Evolutionary conservation across 2,888 invertebrate species (phyloP).

Genomic region (Azorinus chamasolen): DNA sequence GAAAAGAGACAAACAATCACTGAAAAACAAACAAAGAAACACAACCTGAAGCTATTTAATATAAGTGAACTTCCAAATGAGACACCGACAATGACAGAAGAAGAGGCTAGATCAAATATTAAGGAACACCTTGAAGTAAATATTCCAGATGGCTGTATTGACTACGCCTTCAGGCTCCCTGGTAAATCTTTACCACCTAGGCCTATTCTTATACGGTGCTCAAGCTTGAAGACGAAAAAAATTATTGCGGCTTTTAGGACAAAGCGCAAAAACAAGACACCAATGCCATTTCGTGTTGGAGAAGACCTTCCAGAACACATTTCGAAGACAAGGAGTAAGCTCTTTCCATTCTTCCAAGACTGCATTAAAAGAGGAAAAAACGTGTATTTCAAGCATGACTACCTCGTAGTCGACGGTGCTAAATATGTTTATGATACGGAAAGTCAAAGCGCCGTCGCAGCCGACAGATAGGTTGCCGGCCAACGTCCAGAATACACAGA

Average conservation of each 20-base stretch:
- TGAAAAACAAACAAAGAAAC: neutral
- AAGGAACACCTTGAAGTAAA: neutral
- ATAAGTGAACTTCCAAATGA: neutral
- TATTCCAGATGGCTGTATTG: neutral
- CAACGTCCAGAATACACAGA: constrained; percentile 16
- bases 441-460: neutral
- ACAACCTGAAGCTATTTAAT: neutral
- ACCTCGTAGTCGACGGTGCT: constrained; percentile 6
- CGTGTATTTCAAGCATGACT: neutral
- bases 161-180: neutral
- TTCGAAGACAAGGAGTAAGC: neutral
- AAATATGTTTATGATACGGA: constrained; percentile 3
- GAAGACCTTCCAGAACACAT: constrained; percentile 6
- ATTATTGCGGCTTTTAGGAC: neutral
- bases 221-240: neutral
- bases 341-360: constrained; percentile 2
- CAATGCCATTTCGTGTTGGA: neutral
- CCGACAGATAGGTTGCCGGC: constrained; percentile 17
- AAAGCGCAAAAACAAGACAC: neutral
- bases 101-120: no score
- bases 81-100: no score
- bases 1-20: neutral
- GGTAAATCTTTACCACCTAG: neutral
- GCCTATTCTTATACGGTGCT: neutral
- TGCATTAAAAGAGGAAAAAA: neutral